Conservation (phyloP, 2,113 vertebrate genomes). For the Gnathonemus longibarbis region DNA sequence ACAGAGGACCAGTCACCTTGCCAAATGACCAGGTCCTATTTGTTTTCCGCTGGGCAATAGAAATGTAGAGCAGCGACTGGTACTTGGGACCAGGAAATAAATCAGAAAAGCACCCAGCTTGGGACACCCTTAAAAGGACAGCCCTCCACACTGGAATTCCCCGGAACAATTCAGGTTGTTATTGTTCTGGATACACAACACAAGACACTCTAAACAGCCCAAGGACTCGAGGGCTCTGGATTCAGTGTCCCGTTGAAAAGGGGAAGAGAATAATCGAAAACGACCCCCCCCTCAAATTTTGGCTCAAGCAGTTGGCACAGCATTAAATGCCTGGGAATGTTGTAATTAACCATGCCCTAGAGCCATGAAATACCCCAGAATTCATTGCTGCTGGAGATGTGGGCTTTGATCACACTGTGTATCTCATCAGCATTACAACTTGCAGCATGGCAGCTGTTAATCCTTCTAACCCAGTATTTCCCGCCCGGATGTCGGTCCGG, state of each 20-base stretch:
- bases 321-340: not conserved
- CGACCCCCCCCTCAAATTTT: not conserved
- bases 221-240: not conserved
- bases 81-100: conserved; percentile 6
- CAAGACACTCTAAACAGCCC: not conserved
- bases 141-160: not conserved
- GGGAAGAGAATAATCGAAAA: not conserved
- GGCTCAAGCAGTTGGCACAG: not conserved
- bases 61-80: not conserved
- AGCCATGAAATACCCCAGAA: not conserved
- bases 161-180: conserved; percentile 12
- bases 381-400: not conserved
- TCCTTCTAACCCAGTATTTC: not conserved
- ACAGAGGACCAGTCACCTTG: not conserved
- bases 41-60: not conserved
- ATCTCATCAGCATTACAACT: not conserved
- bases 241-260: not conserved
- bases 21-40: not conserved
- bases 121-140: conserved; percentile 16
- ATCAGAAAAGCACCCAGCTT: not conserved
- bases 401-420: not conserved
- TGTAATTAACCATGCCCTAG: not conserved
- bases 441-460: not conserved
- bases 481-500: not conserved
- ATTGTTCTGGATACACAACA: not conserved